Base-by-base conservation (phyloP, 1,140 invertebrate species). In the Nasonia giraulti region DNA sequence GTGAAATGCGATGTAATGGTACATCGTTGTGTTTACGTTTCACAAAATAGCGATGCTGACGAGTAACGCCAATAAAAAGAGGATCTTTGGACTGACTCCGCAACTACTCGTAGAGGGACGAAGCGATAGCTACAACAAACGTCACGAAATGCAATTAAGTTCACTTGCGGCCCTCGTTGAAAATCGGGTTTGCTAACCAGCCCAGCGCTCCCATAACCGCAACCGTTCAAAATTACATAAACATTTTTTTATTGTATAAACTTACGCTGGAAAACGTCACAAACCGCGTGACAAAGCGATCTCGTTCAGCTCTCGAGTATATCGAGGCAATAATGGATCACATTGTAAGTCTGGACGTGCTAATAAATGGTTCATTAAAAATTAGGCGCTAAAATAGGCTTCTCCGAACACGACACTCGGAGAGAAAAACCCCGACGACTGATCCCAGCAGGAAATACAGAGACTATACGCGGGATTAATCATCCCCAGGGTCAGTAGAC, bases 401-500 rank as follows among this genome's bases (percentile, higher is more conserved):
- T 71, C 23, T 31, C 31, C 27, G 27, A 31, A 71, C 27, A 27
- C 10, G 23, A 33, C 68, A 71, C 68, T n/a, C n/a, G 66, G 6
- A 71, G 27, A 71, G 31, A 71, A 33, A 33, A 31, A 1, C 7
- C 62, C 68, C 68, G 20, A 71, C 68, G 11, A 33, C 3, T 31
- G 10, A 31, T 11, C 23, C 2, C 68, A 14, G 11, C 68, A 62
- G 55, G 68, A 71, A 33, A 71, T 27, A 62, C 20, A n/a, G 8
- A 71, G 27, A 33, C n/a, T 23, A 75, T 23, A 75, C 31, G 14
- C 31, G 14, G 40, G 23, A 77, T 44, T 83, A 77, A 78, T 78
- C 82, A 77, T 82, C 31, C 2, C 73, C 86, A 85, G 80, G 83
- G 84, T 86, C 80, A 81, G 71, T 86, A 68, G 27, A 77, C 84